Evolutionary conservation across 2,888 invertebrate species (phyloP), one percentile per base, ranked within the genome.

Genomic region (Heliconius cydno): DNA sequence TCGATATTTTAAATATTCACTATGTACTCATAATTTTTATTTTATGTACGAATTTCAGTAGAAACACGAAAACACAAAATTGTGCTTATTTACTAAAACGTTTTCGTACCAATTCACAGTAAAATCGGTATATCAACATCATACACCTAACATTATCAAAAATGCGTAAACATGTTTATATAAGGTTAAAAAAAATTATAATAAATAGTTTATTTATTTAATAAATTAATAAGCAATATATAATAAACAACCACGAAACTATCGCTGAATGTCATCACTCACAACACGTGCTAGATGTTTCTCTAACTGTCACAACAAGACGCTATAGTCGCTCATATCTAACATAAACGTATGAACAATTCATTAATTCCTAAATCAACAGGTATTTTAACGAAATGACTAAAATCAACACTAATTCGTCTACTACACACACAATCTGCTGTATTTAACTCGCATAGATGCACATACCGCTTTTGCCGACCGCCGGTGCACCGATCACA

Each of bases 381-480:
- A 74, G 25, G n/a, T 13, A 10, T 63, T 28, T 41, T 38, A 75
- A 46, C 28, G 22, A 22, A 52, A 70, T 19, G 22, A 9, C 22
- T 30, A 28, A 76, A 76, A 63, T 52, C 22, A 34, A 57, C 10
- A 1, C 41, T 63, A 67, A 67, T 28, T 70, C 30, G 30, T 41
- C 30, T 30, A 41, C 63, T 57, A 22, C 68, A n/a, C 60, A 12
- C n/a, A 60, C 34, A 34, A 34, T 34, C 34, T 34, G 30, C 66
- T 71, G 78, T 80, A 76, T 52, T 80, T 70, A 78, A 72, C 74
- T 71, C 79, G 79, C 57, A 72, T 34, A 71, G 34, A 30, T 46
- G 84, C 83, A 95, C 96, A 94, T 96, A 98, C 98, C 98, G 92
- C 98, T 98, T 95, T 98, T 98, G 82, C 98, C 98, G 84, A 98